phyloP scores from a whole-genome alignment of 2,888 invertebrate species.

The Leptodirus hochenwartii region DNA sequence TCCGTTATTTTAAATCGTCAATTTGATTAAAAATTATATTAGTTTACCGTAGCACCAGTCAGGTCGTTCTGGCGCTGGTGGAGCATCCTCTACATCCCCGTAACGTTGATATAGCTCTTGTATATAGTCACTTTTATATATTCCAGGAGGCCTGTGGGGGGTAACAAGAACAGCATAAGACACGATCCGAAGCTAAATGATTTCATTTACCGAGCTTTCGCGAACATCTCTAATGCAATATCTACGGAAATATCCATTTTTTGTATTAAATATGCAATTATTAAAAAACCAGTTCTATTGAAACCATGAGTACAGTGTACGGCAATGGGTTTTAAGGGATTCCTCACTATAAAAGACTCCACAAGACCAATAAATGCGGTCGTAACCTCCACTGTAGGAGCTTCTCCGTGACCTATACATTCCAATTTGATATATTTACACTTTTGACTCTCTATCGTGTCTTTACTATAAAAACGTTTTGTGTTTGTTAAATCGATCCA shows the following conservation, averaged over 20 bases:
- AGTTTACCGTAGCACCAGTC: conserved; percentile 55
- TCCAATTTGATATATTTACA: conserved; percentile 77
- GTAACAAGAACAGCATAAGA: conserved; percentile 11
- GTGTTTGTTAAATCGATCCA: conserved; percentile 98
- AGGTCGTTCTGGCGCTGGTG: conserved; percentile 60
- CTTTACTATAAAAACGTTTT: conserved; percentile 72
- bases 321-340: conserved; percentile 61
- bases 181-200: conserved; percentile 5
- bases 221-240: conserved; percentile 63
- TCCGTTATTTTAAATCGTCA: conserved; percentile 1
- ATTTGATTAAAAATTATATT: background rate
- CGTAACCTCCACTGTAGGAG: conserved; percentile 75
- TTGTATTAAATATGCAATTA: conserved; percentile 80
- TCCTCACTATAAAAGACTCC: conserved; percentile 54
- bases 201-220: conserved; percentile 36
- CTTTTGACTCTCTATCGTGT: conserved; percentile 53
- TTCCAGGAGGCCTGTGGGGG: conserved; percentile 91
- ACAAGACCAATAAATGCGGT: conserved; percentile 66
- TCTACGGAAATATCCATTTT: conserved; percentile 68
- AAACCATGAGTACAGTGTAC: conserved; percentile 98
- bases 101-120: conserved; percentile 68
- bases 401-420: conserved; percentile 84
- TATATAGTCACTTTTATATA: conserved; percentile 94
- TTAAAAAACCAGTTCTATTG: conserved; percentile 92
- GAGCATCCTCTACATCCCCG: conserved; percentile 49